Evolutionary conservation across 1,140 invertebrate genomes (phyloP).

Genomic region (Leptoteleia sp.): DNA sequence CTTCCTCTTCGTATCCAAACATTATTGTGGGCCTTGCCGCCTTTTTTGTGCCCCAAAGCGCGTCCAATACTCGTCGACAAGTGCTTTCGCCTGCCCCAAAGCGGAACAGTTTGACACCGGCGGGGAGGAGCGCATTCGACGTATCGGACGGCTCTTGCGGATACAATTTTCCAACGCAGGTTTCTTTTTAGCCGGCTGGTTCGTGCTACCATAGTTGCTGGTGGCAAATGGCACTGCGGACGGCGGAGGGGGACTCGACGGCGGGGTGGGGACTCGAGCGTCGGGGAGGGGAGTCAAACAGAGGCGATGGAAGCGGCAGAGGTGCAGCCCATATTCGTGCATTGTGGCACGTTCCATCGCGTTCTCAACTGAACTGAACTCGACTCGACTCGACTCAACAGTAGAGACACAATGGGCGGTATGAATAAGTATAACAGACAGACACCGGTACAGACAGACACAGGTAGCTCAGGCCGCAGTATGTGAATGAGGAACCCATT

Average conservation of each 20-base stretch:
- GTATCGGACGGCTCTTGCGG: conserved; percentile 71
- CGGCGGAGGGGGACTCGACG: too few relatives aligned
- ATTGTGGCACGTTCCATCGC: conserved; percentile 82
- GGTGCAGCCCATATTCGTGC: conserved; percentile 79
- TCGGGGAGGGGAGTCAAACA: conserved; percentile 36
- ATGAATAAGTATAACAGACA: conserved; percentile 82
- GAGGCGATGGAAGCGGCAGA: conserved; percentile 52
- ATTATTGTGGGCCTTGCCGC: too few relatives aligned
- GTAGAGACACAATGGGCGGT: conserved; percentile 76
- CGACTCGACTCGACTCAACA: conserved; percentile 79
- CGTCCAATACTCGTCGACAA: too few relatives aligned
- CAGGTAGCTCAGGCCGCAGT: conserved; percentile 79
- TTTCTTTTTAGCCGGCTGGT: conserved; percentile 73
- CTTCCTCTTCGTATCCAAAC: too few relatives aligned
- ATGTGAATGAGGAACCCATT: conserved; percentile 82
- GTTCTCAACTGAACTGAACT: conserved; percentile 82
- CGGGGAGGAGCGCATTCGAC: conserved; percentile 49
- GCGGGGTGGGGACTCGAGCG: not conserved
- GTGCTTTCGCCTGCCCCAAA: not conserved
- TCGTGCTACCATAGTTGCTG: conserved; percentile 68
- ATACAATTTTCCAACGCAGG: conserved; percentile 77
- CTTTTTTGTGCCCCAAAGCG: too few relatives aligned
- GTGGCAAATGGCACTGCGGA: too few relatives aligned
- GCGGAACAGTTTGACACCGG: not conserved
- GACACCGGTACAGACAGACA: conserved; percentile 81